Percentiles rank a stretch among this genome's conserved stretches.
Evolutionary conservation across 2,113 vertebrate genomes (phyloP).

Genomic region (Anas platyrhynchos): DNA sequence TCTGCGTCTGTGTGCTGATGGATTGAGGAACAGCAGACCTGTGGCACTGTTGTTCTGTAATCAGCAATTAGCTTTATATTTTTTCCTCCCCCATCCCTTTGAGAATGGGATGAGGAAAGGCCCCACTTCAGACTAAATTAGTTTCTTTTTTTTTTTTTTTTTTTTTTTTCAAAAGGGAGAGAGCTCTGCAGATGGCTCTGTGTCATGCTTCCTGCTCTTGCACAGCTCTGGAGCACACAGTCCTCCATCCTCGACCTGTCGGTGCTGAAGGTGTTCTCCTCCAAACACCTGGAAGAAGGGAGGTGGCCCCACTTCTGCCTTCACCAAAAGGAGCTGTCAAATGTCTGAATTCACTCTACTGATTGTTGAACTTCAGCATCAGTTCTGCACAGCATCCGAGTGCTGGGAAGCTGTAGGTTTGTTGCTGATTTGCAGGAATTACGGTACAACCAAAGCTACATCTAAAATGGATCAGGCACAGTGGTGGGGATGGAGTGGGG

Average conservation of each 20-base stretch:
- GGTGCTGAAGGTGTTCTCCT: slow-evolving; percentile 18
- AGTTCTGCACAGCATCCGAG: not conserved
- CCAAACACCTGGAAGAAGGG: slow-evolving; percentile 28
- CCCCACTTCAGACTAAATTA: not conserved
- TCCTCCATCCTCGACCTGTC: not conserved
- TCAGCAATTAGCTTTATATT: not conserved
- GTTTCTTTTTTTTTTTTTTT: not conserved
- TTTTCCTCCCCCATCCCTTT: not conserved
- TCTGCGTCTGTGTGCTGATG: not conserved
- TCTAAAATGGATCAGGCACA: not conserved
- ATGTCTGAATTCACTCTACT: not conserved
- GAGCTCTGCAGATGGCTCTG: not conserved
- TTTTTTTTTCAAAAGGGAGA: not conserved
- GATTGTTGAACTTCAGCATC: not conserved
- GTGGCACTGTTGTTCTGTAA: not conserved
- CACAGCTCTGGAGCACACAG: not conserved
- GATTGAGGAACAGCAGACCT: not conserved
- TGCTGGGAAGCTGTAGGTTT: not conserved
- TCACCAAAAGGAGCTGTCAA: not conserved
- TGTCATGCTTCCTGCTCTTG: not conserved
- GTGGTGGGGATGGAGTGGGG: not conserved
- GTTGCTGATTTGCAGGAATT: not conserved
- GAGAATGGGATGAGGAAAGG: not conserved
- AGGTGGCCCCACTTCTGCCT: slow-evolving; percentile 18
- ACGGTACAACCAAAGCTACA: not conserved